phyloP scores from a whole-genome alignment of 2,797 vertebrate species.

The Phaenicophaeus curvirostris region DNA sequence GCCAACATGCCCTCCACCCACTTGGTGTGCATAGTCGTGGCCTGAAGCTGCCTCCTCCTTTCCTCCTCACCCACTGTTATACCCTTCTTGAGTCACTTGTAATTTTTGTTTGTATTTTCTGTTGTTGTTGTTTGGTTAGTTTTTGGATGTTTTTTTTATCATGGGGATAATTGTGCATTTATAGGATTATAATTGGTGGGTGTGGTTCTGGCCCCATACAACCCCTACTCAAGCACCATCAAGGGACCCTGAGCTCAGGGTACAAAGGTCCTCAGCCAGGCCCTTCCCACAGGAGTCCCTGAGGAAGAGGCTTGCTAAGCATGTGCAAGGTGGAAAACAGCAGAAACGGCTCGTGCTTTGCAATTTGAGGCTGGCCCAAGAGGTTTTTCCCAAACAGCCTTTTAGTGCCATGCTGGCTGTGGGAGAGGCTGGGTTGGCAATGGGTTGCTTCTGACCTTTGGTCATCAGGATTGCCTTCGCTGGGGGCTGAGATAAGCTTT shows the following conservation, averaged over 20 bases:
- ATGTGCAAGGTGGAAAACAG: fast-evolving
- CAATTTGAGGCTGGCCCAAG: background rate
- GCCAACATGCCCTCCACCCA: background rate
- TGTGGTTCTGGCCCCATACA: background rate
- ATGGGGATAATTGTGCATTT: background rate
- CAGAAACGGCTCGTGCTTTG: background rate
- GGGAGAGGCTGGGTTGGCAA: background rate
- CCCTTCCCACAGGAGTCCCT: background rate
- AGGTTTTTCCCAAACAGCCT: background rate
- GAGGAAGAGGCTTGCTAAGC: background rate
- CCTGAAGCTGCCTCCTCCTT: background rate
- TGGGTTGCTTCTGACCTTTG: background rate
- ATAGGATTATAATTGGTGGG: background rate
- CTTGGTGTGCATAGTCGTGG: background rate
- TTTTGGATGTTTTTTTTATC: background rate
- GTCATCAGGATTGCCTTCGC: background rate
- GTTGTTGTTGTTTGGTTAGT: no score
- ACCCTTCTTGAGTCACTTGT: background rate
- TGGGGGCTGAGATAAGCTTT: background rate
- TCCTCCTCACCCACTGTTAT: background rate
- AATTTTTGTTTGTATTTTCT: background rate
- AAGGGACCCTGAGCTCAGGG: background rate
- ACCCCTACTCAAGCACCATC: background rate
- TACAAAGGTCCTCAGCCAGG: fast-evolving
- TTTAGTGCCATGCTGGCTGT: background rate